Percentiles rank a stretch among this genome's conserved stretches.
Conservation (phyloP, 2,888 invertebrate genomes). For the Belgica antarctica region DNA sequence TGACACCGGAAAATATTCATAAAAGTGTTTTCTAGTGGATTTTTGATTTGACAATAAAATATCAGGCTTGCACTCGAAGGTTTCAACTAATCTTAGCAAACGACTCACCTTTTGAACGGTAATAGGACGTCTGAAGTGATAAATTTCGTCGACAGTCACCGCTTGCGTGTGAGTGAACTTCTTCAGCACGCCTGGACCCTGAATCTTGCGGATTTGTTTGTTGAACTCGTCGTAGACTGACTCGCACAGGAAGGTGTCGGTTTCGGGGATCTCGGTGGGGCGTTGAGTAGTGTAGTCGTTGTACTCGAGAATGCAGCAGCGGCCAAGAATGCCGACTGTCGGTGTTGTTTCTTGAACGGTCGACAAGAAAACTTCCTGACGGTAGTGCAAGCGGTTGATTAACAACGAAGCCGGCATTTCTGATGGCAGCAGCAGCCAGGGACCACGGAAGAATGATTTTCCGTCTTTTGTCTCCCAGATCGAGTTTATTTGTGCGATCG, state of each 20-base stretch:
- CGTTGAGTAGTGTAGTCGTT: constrained; percentile 88
- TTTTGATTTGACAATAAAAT: too few species aligned
- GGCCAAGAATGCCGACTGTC: constrained; percentile 84
- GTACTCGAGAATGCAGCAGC: constrained; percentile 85
- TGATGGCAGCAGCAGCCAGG: constrained; percentile 84
- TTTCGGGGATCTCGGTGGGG: constrained; percentile 89
- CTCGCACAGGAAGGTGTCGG: constrained; percentile 90
- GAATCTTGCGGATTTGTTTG: constrained; percentile 70
- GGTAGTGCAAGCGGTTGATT: constrained; percentile 78
- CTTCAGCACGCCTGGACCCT: constrained; percentile 65
- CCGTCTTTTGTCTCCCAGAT: constrained; percentile 91
- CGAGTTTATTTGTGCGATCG: constrained; percentile 88
- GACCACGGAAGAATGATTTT: constrained; percentile 88
- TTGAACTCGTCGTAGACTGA: constrained; percentile 87
- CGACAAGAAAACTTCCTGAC: constrained; percentile 89
- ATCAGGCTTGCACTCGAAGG: background rate
- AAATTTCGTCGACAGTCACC: constrained; percentile 91
- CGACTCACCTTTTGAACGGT: constrained; percentile 61
- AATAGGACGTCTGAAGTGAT: constrained; percentile 71
- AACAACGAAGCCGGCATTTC: constrained; percentile 73
- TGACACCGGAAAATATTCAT: too few species aligned
- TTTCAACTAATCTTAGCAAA: background rate
- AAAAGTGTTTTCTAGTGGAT: too few species aligned
- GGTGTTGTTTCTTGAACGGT: constrained; percentile 90
- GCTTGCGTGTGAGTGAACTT: constrained; percentile 77